Percentiles rank a stretch among this genome's conserved stretches.
Conservation (phyloP, 2,888 invertebrate species). For the Apamea monoglypha region DNA sequence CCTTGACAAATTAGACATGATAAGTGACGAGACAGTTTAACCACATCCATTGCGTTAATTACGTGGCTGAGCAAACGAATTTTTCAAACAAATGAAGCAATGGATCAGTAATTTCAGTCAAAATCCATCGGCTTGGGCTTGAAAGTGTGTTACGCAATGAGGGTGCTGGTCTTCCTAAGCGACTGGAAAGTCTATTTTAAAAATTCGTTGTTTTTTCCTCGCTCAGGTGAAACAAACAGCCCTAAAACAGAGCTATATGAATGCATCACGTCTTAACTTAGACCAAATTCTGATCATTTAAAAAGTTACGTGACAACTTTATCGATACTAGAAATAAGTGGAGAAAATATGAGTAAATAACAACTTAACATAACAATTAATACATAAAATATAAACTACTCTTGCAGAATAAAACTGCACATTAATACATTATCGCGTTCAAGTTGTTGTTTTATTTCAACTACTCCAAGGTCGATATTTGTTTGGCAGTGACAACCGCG, state of each 20-base stretch:
- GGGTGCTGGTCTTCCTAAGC: no score
- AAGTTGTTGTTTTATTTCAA: background rate
- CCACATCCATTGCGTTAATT: no score
- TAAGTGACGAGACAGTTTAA: no score
- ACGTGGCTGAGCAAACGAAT: no score
- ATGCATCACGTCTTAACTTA: background rate
- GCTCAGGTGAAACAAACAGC: no score
- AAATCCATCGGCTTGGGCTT: no score
- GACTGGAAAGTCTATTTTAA: background rate
- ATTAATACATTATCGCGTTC: background rate
- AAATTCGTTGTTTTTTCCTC: no score
- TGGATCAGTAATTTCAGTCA: no score
- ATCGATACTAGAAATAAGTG: slow-evolving; percentile 61
- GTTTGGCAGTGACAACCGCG: slow-evolving; percentile 4
- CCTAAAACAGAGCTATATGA: no score
- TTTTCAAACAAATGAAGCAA: no score
- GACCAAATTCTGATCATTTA: slow-evolving; percentile 27
- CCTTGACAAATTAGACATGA: background rate
- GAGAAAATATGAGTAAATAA: slow-evolving; percentile 33
- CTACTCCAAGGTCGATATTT: background rate
- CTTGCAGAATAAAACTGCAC: background rate
- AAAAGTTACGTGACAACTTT: slow-evolving; percentile 22
- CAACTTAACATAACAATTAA: slow-evolving; percentile 19
- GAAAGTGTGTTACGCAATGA: no score
- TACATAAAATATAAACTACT: slow-evolving; percentile 11